Evolutionary conservation across 2,888 invertebrate genomes (phyloP).

Genomic region (Platycheirus albimanus): DNA sequence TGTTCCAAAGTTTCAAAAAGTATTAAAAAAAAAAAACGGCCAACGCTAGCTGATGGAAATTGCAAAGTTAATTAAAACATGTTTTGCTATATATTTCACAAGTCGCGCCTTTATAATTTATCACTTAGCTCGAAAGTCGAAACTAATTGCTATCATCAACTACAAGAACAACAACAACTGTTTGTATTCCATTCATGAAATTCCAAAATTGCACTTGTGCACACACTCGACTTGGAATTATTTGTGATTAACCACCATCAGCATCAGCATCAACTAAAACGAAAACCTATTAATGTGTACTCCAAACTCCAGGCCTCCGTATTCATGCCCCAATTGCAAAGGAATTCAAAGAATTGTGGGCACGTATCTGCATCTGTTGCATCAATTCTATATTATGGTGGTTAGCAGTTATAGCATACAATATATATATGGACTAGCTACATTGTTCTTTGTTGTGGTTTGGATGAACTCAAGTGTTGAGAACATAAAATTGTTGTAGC

Average conservation of each 20-base stretch:
- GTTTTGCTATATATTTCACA: too few species aligned
- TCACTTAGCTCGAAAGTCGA: too few species aligned
- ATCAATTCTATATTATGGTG: neutral
- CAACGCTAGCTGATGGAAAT: too few species aligned
- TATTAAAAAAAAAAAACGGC: too few species aligned
- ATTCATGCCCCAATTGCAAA: constrained; percentile 58
- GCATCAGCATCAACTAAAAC: constrained; percentile 22
- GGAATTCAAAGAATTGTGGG: constrained; percentile 53
- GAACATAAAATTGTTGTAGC: constrained; percentile 14
- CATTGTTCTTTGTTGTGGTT: constrained; percentile 47
- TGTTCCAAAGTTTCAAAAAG: too few species aligned
- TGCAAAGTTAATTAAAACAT: too few species aligned
- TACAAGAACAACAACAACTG: too few species aligned
- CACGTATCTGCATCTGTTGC: constrained; percentile 28
- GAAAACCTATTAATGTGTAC: constrained; percentile 18
- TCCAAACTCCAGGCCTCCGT: constrained; percentile 7
- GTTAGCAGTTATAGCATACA: too few species aligned
- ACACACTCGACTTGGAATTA: constrained; percentile 17
- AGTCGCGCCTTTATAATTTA: too few species aligned
- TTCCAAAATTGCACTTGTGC: constrained; percentile 33
- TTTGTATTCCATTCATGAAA: constrained; percentile 51
- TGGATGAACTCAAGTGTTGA: constrained; percentile 11
- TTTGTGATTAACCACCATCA: constrained; percentile 15
- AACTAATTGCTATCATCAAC: too few species aligned
- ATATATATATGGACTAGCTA: too few species aligned